Conservation (phyloP, 2,888 invertebrate genomes). For the Antheraea yamamai region DNA sequence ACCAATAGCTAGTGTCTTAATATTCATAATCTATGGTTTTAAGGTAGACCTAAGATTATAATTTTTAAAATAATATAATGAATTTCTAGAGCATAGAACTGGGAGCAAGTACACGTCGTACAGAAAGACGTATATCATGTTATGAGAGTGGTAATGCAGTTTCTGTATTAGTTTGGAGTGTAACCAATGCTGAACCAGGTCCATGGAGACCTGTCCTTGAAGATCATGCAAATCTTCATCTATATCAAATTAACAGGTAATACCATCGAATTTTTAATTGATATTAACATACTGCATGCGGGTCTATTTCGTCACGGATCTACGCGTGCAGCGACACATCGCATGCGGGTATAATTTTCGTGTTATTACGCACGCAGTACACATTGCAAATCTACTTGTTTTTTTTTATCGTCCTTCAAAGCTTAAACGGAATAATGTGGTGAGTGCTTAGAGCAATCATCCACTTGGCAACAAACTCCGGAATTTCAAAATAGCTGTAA, state of each 20-base stretch:
- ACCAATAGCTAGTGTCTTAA: too few species aligned
- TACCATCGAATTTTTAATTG: not conserved
- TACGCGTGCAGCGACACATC: too few species aligned
- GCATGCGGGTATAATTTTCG: too few species aligned
- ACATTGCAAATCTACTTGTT: too few species aligned
- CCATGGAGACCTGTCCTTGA: constrained; percentile 96
- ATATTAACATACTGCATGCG: not conserved
- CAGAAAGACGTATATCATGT: constrained; percentile 72
- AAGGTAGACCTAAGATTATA: not conserved
- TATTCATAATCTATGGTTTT: too few species aligned
- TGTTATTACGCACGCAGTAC: too few species aligned
- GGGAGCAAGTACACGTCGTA: constrained; percentile 71
- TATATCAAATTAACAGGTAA: constrained; percentile 88
- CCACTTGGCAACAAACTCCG: too few species aligned
- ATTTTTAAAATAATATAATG: not conserved
- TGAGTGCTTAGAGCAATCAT: too few species aligned
- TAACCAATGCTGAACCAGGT: constrained; percentile 92
- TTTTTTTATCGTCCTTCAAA: too few species aligned
- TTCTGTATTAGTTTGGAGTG: constrained; percentile 91
- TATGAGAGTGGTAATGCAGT: constrained; percentile 50
- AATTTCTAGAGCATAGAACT: constrained; percentile 69
- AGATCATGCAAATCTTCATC: constrained; percentile 93
- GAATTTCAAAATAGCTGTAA: too few species aligned
- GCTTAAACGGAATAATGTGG: too few species aligned
- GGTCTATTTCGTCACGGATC: too few species aligned